phyloP scores from a whole-genome alignment of 2,888 invertebrate genomes.

The Leptinotarsa tumamoca region DNA sequence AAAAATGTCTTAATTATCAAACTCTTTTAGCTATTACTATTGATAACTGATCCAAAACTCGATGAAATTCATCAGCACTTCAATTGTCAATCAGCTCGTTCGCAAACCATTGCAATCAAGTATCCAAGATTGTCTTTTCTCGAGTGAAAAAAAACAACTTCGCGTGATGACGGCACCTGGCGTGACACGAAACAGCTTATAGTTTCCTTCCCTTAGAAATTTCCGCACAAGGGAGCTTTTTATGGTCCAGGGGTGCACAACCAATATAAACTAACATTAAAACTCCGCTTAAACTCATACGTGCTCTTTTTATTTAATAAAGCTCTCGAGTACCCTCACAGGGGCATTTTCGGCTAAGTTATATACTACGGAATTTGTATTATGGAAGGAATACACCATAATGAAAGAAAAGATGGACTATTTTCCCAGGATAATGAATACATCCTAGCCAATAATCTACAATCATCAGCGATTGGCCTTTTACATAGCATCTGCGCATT shows the following conservation, averaged over 20 bases:
- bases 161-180: conserved; percentile 20
- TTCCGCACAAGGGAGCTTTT: conserved; percentile 24
- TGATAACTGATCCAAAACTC: no score
- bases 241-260: conserved; percentile 23
- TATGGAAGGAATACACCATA: neutral
- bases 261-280: conserved; percentile 43
- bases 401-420: neutral
- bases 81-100: neutral
- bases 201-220: conserved; percentile 23
- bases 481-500: conserved; percentile 7
- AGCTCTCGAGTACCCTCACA: conserved; percentile 25
- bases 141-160: conserved; percentile 8
- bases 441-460: conserved; percentile 10
- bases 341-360: conserved; percentile 15
- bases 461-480: conserved; percentile 15
- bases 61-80: neutral
- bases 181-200: conserved; percentile 24
- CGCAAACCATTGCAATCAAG: neutral
- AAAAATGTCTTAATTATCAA: no score
- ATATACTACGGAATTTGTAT: neutral
- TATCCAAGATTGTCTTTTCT: conserved; percentile 5
- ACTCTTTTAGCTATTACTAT: no score
- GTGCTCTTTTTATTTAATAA: conserved; percentile 55
- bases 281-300: conserved; percentile 52
- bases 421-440: no score